These are phyloP conservation scores for Suncus etruscus DNA, from an alignment of 2,113 vertebrate genomes.

Conservation along the genomic window DNA sequence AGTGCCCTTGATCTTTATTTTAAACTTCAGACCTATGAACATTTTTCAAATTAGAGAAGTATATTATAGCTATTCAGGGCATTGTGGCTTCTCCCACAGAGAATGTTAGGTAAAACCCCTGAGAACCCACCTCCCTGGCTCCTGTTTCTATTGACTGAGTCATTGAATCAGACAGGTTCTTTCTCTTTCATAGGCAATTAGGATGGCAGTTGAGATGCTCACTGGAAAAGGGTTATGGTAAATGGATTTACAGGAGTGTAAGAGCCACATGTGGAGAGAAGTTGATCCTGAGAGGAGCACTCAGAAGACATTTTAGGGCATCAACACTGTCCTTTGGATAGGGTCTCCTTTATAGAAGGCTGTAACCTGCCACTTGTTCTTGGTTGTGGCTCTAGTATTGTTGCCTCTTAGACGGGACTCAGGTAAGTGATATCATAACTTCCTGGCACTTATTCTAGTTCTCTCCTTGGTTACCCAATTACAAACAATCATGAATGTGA, in stretches of 20 bases:
- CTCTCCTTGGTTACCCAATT: neutral
- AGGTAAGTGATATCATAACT: conserved; percentile 69
- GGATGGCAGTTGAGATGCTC: neutral
- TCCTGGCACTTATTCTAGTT: conserved; percentile 46
- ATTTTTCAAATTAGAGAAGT: neutral
- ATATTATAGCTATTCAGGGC: neutral
- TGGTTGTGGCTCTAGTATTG: neutral
- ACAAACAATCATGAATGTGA: neutral
- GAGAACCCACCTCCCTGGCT: neutral
- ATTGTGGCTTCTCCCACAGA: neutral
- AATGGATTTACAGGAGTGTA: neutral
- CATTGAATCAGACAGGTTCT: neutral
- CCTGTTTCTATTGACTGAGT: neutral
- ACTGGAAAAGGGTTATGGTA: neutral
- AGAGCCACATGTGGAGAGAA: conserved; percentile 8
- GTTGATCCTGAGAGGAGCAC: neutral
- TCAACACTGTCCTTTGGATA: neutral
- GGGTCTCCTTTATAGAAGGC: neutral
- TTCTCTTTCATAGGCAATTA: conserved; percentile 7
- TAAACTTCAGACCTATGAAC: neutral
- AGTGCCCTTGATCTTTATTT: neutral
- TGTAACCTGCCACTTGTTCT: neutral
- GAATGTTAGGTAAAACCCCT: neutral
- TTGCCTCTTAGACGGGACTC: conserved; percentile 52
- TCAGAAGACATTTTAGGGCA: neutral